Conservation (phyloP, 2,113 vertebrate genomes). For the Bubo bubo region DNA sequence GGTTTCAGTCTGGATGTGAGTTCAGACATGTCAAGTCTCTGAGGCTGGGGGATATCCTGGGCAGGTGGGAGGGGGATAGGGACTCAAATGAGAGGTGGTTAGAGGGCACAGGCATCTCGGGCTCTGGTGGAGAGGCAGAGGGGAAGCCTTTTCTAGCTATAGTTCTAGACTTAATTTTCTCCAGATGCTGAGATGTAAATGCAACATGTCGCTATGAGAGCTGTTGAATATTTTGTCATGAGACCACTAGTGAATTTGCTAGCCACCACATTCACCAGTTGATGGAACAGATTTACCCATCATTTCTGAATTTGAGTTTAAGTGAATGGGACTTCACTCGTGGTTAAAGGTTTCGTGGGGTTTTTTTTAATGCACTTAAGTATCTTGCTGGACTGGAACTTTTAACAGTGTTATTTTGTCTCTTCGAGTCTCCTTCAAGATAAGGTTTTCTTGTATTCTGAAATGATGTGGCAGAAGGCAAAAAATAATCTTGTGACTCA, state of each 20-base stretch:
- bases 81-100: background rate
- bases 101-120: background rate
- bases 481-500: slow-evolving; percentile 70
- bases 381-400: slow-evolving; percentile 32
- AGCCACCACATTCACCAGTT: background rate
- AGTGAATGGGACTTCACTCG: slow-evolving; percentile 4
- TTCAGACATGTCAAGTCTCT: background rate
- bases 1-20: accelerated
- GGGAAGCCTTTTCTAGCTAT: background rate
- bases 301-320: background rate
- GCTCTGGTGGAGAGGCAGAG: background rate
- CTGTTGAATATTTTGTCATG: background rate
- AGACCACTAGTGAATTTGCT: background rate
- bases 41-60: background rate
- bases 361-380: background rate
- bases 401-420: slow-evolving; percentile 50
- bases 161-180: background rate
- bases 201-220: background rate
- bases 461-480: slow-evolving; percentile 72
- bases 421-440: slow-evolving; percentile 41
- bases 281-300: slow-evolving; percentile 28
- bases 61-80: accelerated
- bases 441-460: slow-evolving; percentile 66
- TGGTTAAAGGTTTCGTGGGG: background rate
- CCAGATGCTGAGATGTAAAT: background rate